These are phyloP conservation scores for Engraulis encrasicolus DNA, from an alignment of 2,113 vertebrate species.

Conservation along the genomic window DNA sequence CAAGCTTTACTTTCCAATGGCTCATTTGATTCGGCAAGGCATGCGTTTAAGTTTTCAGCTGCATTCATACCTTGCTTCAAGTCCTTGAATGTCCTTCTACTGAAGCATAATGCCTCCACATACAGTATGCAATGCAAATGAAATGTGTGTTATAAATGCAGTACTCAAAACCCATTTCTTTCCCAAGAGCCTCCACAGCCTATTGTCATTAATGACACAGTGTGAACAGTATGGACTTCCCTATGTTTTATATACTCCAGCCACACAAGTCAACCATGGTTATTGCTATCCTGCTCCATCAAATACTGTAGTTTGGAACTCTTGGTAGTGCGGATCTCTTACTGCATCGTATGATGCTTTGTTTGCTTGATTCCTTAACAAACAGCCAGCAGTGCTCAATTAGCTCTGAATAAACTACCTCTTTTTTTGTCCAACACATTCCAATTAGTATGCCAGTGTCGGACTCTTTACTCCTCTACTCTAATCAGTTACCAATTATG, in stretches of 20 bases:
- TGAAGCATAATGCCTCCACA: not conserved
- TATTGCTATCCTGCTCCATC: not conserved
- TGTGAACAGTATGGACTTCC: not conserved
- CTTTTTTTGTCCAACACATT: constrained; percentile 48
- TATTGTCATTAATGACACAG: not conserved
- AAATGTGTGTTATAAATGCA: too few species aligned
- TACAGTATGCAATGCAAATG: too few species aligned
- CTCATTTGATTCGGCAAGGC: not conserved
- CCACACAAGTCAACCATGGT: not conserved
- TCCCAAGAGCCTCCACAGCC: too few species aligned
- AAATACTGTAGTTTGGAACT: constrained; percentile 5
- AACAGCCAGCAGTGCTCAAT: constrained; percentile 38
- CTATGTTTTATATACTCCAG: not conserved
- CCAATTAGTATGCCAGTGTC: too few species aligned
- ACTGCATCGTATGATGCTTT: not conserved
- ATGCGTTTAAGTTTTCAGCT: not conserved
- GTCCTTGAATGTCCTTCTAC: not conserved
- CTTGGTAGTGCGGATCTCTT: not conserved
- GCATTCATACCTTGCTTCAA: not conserved
- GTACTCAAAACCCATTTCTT: too few species aligned
- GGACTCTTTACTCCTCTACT: too few species aligned
- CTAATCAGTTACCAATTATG: too few species aligned
- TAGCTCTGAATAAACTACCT: constrained; percentile 70
- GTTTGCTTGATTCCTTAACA: not conserved
- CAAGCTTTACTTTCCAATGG: not conserved